phyloP scores from a whole-genome alignment of 2,797 vertebrate genomes.

The Myripristis jacobus region DNA sequence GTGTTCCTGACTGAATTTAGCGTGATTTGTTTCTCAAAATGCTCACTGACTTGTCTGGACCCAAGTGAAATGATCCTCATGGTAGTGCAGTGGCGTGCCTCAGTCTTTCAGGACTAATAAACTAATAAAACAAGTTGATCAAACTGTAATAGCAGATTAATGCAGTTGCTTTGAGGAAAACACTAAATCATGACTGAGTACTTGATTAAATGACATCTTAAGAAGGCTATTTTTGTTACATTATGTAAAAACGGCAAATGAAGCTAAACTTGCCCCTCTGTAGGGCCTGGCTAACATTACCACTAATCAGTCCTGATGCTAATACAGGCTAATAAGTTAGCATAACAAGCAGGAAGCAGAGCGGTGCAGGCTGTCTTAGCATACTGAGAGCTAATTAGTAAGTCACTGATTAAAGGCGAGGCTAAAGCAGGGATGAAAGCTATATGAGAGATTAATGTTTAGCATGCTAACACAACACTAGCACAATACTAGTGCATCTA shows the following conservation, averaged over 20 bases:
- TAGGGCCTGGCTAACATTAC: conserved; percentile 54
- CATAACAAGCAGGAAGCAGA: conserved; percentile 74
- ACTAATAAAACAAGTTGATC: too few species aligned
- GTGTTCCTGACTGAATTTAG: too few species aligned
- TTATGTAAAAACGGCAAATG: conserved; percentile 51
- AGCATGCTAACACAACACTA: conserved; percentile 26
- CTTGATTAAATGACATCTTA: neutral
- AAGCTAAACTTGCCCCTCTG: conserved; percentile 52
- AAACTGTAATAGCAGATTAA: too few species aligned
- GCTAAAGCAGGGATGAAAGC: conserved; percentile 74
- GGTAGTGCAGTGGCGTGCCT: too few species aligned
- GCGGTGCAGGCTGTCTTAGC: conserved; percentile 69
- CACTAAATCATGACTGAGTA: neutral
- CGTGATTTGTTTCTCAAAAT: too few species aligned
- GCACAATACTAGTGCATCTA: conserved; percentile 17
- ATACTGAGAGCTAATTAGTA: conserved; percentile 77
- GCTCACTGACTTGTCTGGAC: too few species aligned
- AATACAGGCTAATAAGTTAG: conserved; percentile 81
- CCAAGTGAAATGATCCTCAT: too few species aligned
- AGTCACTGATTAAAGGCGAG: conserved; percentile 78
- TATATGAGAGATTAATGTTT: conserved; percentile 36
- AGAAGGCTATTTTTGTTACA: conserved; percentile 31
- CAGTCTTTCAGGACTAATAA: too few species aligned
- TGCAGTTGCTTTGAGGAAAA: neutral
- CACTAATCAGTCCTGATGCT: conserved; percentile 77